These are phyloP conservation scores for Dicentrarchus labrax DNA, from an alignment of 2,113 vertebrate species.

Conservation along the genomic window DNA sequence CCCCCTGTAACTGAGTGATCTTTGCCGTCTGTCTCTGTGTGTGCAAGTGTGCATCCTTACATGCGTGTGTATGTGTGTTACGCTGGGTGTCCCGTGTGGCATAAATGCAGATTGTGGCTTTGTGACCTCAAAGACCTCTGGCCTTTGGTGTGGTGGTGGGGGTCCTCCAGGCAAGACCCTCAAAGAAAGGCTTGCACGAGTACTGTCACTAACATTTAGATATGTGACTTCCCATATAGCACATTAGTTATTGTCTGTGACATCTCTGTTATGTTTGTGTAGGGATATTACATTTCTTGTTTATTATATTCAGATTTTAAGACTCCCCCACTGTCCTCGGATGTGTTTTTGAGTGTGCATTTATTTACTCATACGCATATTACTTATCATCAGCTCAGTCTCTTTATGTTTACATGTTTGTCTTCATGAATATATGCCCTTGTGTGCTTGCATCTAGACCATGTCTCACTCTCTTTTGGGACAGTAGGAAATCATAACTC, in stretches of 20 bases:
- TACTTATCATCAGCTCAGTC: background rate
- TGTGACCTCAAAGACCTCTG: constrained; percentile 71
- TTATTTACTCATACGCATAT: background rate
- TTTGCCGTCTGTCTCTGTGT: constrained; percentile 55
- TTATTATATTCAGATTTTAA: background rate
- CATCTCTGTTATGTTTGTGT: background rate
- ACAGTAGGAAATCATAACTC: constrained; percentile 30
- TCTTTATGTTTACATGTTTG: background rate
- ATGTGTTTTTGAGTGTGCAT: constrained; percentile 1
- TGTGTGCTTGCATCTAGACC: constrained; percentile 11
- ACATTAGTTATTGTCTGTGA: background rate
- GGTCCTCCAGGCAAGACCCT: constrained; percentile 37
- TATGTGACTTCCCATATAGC: background rate
- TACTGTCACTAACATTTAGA: background rate
- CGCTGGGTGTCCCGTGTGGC: constrained; percentile 17
- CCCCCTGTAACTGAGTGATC: constrained; percentile 36
- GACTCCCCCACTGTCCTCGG: background rate
- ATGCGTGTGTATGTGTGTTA: constrained; percentile 30
- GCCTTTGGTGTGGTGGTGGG: constrained; percentile 46
- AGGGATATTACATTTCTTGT: background rate
- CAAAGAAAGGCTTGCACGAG: background rate
- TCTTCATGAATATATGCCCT: background rate
- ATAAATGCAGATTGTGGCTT: constrained; percentile 64
- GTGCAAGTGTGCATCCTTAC: constrained; percentile 13
- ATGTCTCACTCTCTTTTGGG: constrained; percentile 16